Evolutionary conservation across 2,888 invertebrate genomes (phyloP).

Genomic region (Gisinianus flammeolus): DNA sequence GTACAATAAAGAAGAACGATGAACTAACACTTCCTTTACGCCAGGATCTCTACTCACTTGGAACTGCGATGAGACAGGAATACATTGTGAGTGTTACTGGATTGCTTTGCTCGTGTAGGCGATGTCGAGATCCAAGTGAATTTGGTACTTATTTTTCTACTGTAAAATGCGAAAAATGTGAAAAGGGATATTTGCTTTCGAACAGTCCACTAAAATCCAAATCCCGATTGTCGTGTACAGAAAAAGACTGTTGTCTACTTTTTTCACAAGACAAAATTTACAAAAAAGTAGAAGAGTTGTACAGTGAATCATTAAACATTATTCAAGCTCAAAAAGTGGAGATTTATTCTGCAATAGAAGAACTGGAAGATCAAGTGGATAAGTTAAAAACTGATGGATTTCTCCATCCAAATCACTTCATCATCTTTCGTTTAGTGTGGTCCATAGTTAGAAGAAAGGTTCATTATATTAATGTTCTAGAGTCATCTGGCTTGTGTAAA

Average conservation of each 20-base stretch:
- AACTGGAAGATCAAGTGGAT: neutral
- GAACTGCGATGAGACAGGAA: slow-evolving; percentile 12
- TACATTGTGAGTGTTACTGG: slow-evolving; percentile 9
- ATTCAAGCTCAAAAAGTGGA: neutral
- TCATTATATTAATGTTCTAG: neutral
- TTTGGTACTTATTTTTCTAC: slow-evolving; percentile 10
- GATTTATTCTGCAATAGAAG: neutral
- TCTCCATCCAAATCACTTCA: slow-evolving; percentile 29
- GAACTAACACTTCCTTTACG: slow-evolving; percentile 3
- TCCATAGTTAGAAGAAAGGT: slow-evolving; percentile 4
- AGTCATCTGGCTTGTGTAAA: neutral
- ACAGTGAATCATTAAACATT: neutral
- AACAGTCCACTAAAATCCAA: neutral
- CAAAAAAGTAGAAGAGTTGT: neutral
- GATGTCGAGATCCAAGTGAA: slow-evolving; percentile 32
- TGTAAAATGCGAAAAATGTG: slow-evolving; percentile 25
- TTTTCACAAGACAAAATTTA: neutral
- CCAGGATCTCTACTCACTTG: slow-evolving; percentile 1
- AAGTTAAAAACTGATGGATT: neutral
- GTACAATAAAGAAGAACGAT: slow-evolving; percentile 8
- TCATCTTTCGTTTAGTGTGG: slow-evolving; percentile 20
- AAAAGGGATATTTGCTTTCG: slow-evolving; percentile 18
- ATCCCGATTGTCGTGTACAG: neutral
- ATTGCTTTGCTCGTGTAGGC: neutral
- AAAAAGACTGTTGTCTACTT: neutral